A percentile compares a stretch with the other conserved stretches of the same genome.
phyloP scores from a whole-genome alignment of 2,113 vertebrate species.

The Etia nguti region DNA sequence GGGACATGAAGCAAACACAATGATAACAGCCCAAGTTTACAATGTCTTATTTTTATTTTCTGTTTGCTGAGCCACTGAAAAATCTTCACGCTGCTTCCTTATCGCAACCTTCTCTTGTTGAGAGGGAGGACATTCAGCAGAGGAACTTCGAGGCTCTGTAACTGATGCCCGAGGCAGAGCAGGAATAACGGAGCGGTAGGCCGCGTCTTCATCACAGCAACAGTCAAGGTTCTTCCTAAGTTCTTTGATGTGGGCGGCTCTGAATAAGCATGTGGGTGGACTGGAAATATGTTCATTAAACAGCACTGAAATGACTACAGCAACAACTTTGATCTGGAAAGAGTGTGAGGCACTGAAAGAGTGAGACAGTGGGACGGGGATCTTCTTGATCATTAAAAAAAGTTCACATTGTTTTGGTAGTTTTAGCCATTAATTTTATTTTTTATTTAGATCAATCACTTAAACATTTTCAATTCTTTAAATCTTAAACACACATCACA shows the following conservation, averaged over 20 bases:
- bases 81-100: not conserved
- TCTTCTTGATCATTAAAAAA: conserved; percentile 16
- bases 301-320: conserved; percentile 38
- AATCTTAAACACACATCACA: not conserved
- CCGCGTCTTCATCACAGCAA: conserved; percentile 30
- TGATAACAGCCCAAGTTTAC: not conserved
- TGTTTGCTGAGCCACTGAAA: not conserved
- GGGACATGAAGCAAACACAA: not conserved
- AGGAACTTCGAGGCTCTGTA: not conserved
- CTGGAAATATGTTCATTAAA: conserved; percentile 62
- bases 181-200: not conserved
- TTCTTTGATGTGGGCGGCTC: conserved; percentile 58
- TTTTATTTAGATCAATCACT: not conserved
- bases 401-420: not conserved
- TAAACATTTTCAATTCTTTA: not conserved
- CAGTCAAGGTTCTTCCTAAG: conserved; percentile 41
- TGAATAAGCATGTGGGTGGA: conserved; percentile 57
- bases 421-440: not conserved
- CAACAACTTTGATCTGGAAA: conserved; percentile 40
- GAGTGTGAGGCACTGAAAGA: not conserved
- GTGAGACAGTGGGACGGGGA: not conserved
- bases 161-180: not conserved
- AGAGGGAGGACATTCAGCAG: not conserved
- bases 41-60: not conserved
- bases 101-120: not conserved